A percentile compares a stretch with the other conserved stretches of the same genome.
phyloP scores from a whole-genome alignment of 2,888 invertebrate species.

The Pseudoips prasinana region DNA sequence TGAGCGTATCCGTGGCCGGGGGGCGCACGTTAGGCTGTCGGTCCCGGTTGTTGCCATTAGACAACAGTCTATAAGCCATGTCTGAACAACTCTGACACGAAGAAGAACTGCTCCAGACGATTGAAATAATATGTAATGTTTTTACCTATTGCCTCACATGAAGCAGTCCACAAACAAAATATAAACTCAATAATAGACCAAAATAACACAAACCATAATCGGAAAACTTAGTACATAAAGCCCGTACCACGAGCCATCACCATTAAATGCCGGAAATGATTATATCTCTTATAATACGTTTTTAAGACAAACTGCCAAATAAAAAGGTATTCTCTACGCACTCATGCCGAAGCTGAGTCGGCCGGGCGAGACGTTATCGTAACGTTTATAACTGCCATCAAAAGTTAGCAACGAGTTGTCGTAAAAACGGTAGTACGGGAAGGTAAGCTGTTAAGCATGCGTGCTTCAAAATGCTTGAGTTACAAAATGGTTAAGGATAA shows the following conservation, averaged over 20 bases:
- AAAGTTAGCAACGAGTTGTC: slow-evolving; percentile 44
- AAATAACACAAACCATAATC: slow-evolving; percentile 13
- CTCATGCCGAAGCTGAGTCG: slow-evolving; percentile 27
- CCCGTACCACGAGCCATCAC: slow-evolving; percentile 27
- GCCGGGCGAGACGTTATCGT: slow-evolving; percentile 47
- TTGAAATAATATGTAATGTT: too few relatives aligned
- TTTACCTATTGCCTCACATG: not conserved
- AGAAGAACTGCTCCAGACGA: too few relatives aligned
- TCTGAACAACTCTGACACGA: too few relatives aligned
- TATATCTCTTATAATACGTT: slow-evolving; percentile 43
- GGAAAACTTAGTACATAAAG: slow-evolving; percentile 10
- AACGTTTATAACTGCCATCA: slow-evolving; percentile 59
- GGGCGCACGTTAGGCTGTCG: too few relatives aligned
- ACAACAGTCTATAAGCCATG: too few relatives aligned
- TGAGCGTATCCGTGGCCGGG: too few relatives aligned
- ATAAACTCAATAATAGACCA: slow-evolving; percentile 13
- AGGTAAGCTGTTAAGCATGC: slow-evolving; percentile 16
- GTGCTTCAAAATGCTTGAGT: slow-evolving; percentile 8
- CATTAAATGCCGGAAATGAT: slow-evolving; percentile 44
- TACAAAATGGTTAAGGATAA: slow-evolving; percentile 12
- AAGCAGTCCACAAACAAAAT: not conserved
- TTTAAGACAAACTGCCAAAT: slow-evolving; percentile 54
- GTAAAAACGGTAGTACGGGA: slow-evolving; percentile 34
- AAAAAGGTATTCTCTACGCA: slow-evolving; percentile 38
- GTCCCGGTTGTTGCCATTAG: too few relatives aligned